Conservation (phyloP, 1,140 invertebrate species). For the Hyphantria cunea region DNA sequence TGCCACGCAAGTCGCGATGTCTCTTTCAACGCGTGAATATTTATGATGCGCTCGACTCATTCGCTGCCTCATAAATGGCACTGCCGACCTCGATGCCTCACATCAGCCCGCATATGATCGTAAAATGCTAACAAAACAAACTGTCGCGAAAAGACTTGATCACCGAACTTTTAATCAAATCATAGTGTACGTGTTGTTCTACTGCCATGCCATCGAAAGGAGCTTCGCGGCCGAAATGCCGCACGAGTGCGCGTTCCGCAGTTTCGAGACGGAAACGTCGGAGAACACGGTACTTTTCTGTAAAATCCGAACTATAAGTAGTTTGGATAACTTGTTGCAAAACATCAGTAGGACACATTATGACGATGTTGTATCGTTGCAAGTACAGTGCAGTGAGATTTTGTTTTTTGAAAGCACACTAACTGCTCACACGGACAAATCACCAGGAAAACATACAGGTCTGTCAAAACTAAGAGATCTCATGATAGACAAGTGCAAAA, state of each 20-base stretch:
- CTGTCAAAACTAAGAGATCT: constrained; percentile 84
- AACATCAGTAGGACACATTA: constrained; percentile 71
- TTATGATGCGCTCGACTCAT: constrained; percentile 71
- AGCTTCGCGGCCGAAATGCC: constrained; percentile 68
- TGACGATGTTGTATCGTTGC: constrained; percentile 84
- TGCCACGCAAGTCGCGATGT: constrained; percentile 75
- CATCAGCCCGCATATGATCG: constrained; percentile 49
- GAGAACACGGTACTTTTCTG: constrained; percentile 73
- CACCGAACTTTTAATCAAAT: constrained; percentile 67
- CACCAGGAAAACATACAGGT: constrained; percentile 66
- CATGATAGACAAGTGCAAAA: constrained; percentile 90
- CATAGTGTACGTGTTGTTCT: constrained; percentile 76
- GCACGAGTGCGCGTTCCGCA: constrained; percentile 76
- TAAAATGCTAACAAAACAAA: constrained; percentile 79
- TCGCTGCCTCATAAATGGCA: constrained; percentile 74
- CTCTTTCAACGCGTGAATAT: constrained; percentile 66
- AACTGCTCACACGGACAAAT: constrained; percentile 58
- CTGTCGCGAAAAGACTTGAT: constrained; percentile 68
- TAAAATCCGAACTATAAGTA: constrained; percentile 76
- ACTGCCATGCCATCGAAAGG: constrained; percentile 65
- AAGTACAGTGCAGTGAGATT: constrained; percentile 90
- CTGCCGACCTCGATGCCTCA: constrained; percentile 61
- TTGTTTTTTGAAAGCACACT: constrained; percentile 90
- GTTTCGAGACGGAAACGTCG: constrained; percentile 66
- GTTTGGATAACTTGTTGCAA: constrained; percentile 73